Evolutionary conservation across 1,140 invertebrate species (phyloP).

Genomic region (Phortica variegata): DNA sequence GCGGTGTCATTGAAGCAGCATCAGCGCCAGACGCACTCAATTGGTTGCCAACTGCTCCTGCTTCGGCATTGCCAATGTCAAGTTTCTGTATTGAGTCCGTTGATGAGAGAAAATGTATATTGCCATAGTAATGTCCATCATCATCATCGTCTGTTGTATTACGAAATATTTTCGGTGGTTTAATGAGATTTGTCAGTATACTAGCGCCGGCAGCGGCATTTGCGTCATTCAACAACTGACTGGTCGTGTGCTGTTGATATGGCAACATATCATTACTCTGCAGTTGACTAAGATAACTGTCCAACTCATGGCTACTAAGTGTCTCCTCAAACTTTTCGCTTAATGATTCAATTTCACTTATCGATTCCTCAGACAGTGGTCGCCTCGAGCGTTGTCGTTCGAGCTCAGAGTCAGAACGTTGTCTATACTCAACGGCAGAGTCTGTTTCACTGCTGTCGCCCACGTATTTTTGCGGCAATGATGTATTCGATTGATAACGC

Average conservation of each 20-base stretch:
- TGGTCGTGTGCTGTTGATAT: slow-evolving; percentile 22
- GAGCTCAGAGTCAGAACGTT: slow-evolving; percentile 59
- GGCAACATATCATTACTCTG: slow-evolving; percentile 58
- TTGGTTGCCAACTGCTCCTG: background rate
- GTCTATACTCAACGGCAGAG: slow-evolving; percentile 60
- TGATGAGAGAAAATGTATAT: slow-evolving; percentile 53
- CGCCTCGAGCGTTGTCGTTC: slow-evolving; percentile 69
- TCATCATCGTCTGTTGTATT: slow-evolving; percentile 32
- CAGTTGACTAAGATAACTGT: slow-evolving; percentile 67
- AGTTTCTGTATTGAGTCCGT: slow-evolving; percentile 48
- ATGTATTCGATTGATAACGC: slow-evolving; percentile 43
- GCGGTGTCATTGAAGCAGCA: slow-evolving; percentile 10
- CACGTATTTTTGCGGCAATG: slow-evolving; percentile 19
- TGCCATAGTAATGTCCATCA: slow-evolving; percentile 52
- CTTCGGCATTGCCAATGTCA: slow-evolving; percentile 8
- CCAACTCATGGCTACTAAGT: slow-evolving; percentile 62
- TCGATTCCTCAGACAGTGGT: slow-evolving; percentile 70
- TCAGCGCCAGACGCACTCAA: slow-evolving; percentile 9
- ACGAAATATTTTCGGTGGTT: slow-evolving; percentile 51
- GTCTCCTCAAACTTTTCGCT: slow-evolving; percentile 63
- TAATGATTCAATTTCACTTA: slow-evolving; percentile 65
- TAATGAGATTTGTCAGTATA: slow-evolving; percentile 43
- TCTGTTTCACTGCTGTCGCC: slow-evolving; percentile 44
- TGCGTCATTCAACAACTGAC: slow-evolving; percentile 28
- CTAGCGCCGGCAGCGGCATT: slow-evolving; percentile 23